Evolutionary conservation across 2,888 invertebrate species (phyloP).

Genomic region (Nebria brevicollis): DNA sequence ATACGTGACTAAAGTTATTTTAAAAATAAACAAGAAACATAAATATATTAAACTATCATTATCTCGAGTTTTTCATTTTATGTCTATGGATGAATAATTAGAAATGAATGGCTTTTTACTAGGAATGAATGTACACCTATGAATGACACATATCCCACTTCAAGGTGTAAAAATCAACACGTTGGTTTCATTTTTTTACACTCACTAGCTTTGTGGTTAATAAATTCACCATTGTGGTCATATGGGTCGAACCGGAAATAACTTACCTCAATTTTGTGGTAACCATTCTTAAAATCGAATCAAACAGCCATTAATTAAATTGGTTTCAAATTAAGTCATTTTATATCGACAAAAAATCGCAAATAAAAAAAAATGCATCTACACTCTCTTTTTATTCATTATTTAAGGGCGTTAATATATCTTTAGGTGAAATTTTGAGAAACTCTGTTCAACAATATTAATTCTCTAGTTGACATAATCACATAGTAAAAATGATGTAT

Average conservation of each 20-base stretch:
- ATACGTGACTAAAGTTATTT: not conserved
- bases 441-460: not conserved
- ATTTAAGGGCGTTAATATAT: no score
- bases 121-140: not conserved
- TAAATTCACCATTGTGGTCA: not conserved
- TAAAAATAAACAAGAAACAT: not conserved
- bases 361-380: no score
- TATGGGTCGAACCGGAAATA: not conserved
- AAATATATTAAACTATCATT: not conserved
- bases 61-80: not conserved
- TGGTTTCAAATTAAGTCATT: not conserved
- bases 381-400: no score
- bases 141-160: not conserved
- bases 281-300: not conserved
- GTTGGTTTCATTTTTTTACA: not conserved
- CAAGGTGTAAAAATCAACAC: slow-evolving; percentile 1
- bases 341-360: not conserved
- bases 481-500: not conserved
- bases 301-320: not conserved
- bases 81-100: not conserved
- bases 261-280: not conserved
- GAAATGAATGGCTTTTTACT: not conserved
- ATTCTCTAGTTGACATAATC: not conserved
- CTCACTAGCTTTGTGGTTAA: not conserved
- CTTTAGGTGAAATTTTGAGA: no score